phyloP scores from a whole-genome alignment of 2,797 vertebrate species.

The Tapirus indicus region DNA sequence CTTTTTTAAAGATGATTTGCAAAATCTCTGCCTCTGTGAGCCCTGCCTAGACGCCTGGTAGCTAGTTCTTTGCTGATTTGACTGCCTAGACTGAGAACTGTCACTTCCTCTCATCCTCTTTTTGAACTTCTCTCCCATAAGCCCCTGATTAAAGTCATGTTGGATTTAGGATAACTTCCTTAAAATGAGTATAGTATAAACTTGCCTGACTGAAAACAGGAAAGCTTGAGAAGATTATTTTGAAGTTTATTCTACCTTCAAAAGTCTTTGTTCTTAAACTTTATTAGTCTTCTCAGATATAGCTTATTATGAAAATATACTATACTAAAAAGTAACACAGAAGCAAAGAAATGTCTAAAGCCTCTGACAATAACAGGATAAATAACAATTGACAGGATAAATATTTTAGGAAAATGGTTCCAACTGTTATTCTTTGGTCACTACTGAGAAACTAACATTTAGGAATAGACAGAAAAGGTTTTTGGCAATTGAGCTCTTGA shows the following conservation, averaged over 20 bases:
- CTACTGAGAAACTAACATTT: background rate
- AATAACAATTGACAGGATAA: background rate
- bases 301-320: background rate
- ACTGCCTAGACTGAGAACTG: background rate
- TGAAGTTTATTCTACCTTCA: slow-evolving; percentile 27
- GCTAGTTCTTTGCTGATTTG: background rate
- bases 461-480: slow-evolving; percentile 23
- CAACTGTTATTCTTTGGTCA: slow-evolving; percentile 53
- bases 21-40: background rate
- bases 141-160: background rate
- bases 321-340: background rate
- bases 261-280: slow-evolving; percentile 34
- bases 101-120: background rate
- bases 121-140: slow-evolving; percentile 11
- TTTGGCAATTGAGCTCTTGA: slow-evolving; percentile 53
- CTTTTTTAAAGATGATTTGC: background rate
- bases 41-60: background rate
- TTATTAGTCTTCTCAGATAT: background rate
- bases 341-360: slow-evolving; percentile 19
- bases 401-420: slow-evolving; percentile 70
- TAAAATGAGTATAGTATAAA: background rate
- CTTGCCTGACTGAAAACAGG: background rate
- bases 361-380: slow-evolving; percentile 27
- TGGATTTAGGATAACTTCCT: background rate
- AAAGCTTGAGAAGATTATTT: background rate